Percentiles rank a stretch among this genome's conserved stretches.
These are phyloP conservation scores for Takifugu ocellatus DNA, from an alignment of 2,797 vertebrate species.

Conservation along the genomic window DNA sequence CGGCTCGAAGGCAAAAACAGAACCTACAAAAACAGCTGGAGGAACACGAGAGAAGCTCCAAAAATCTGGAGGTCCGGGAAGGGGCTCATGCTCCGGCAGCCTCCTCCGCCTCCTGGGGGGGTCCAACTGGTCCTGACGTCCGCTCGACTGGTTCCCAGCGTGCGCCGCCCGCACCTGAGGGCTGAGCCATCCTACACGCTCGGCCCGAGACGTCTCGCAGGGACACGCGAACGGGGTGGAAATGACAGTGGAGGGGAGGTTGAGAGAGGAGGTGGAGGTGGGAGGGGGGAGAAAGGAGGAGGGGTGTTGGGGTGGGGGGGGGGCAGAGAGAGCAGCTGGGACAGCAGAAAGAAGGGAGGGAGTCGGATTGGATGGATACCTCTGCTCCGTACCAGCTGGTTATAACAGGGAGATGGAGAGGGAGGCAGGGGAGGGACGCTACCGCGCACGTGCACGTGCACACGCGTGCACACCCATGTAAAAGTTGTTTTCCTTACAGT, in stretches of 20 bases:
- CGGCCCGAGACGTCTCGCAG: constrained; percentile 35
- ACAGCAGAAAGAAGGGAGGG: constrained; percentile 37
- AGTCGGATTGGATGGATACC: constrained; percentile 58
- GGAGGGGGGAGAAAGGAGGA: constrained; percentile 11
- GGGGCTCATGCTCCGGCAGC: constrained; percentile 35
- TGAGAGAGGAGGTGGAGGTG: constrained; percentile 44
- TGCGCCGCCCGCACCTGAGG: constrained; percentile 49
- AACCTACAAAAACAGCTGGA: constrained; percentile 31
- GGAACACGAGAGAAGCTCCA: constrained; percentile 19
- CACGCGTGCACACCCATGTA: constrained; percentile 21
- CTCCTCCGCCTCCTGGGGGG: constrained; percentile 33
- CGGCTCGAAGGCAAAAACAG: constrained; percentile 3
- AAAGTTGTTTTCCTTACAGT: constrained; percentile 35
- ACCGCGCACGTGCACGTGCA: constrained; percentile 11
- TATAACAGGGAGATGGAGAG: constrained; percentile 39
- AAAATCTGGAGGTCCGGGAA: constrained; percentile 29
- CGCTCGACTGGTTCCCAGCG: constrained; percentile 44
- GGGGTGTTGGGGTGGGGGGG: constrained; percentile 34
- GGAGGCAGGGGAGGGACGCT: constrained; percentile 31
- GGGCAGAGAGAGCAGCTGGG: constrained; percentile 54
- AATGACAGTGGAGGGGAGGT: constrained; percentile 57
- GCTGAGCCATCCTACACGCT: constrained; percentile 47
- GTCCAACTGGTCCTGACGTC: constrained; percentile 38
- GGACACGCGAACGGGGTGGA: constrained; percentile 52
- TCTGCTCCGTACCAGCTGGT: constrained; percentile 55